Base-by-base conservation (phyloP, 23 tunicate species). In the Ascidia mentula region DNA sequence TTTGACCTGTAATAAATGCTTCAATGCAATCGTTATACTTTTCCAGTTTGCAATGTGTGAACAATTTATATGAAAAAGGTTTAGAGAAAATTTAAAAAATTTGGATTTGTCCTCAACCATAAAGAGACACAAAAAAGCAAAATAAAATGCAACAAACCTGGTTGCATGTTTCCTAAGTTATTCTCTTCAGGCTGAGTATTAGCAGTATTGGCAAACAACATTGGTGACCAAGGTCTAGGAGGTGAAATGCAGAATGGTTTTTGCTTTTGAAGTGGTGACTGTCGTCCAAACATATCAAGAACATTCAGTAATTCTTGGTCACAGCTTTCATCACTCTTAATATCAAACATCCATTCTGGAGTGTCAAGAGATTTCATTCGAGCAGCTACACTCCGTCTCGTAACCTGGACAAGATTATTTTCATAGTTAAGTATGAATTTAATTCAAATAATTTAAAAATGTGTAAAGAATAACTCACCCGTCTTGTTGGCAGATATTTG, bases 221-320 rank as follows among this genome's bases (percentile, higher is more conserved):
- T 78, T 9, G 90, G 90, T 32, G 90, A 79, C 90, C 85, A 86
- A 1, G 90, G 79, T 4, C 90, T 36, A 17, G 90, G 90, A 36
- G 90, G 90, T 5, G 80, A 39, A 26, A 74, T 53, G 1, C 24
- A 26, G 24, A 3, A 9, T 53, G 65, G 22, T 26, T 53, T 53
- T 53, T 53, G 65, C 65, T 53, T 53, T 3, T 53, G 12, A 8
- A 38, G n/a, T 34, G 90, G 80, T 24, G 90, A 72, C 0, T 75
- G 78, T 0, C 31, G 81, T 32, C 78, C 85, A 9, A 80, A 20
- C 31, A 31, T 59, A 72, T 72, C 65, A n/a, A 86, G 80, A 36
- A 83, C 90, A 74, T 86, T 80, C 34, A 18, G 30, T 31, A 82
- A 36, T 1, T 38, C 45, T 6, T 42, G 24, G 22, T 85, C 89